These are phyloP conservation scores for Tetramorium bicarinatum DNA, from an alignment of 2,888 invertebrate genomes.

Conservation along the genomic window DNA sequence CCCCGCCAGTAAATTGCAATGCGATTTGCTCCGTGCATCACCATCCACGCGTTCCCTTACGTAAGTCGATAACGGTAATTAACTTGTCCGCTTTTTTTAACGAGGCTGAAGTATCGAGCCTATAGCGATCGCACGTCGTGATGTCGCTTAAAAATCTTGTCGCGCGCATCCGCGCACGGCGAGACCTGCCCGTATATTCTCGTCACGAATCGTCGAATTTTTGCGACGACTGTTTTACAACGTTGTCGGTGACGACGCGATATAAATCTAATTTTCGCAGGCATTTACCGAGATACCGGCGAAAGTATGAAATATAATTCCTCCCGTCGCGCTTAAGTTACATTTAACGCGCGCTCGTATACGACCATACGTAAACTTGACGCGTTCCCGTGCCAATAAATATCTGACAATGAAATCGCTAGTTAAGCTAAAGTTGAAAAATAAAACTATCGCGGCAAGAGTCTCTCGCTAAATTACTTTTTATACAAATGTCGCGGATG, in stretches of 20 bases:
- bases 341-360: constrained; percentile 4
- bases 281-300: constrained; percentile 27
- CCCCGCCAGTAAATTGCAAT: constrained; percentile 61
- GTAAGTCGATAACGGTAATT: constrained; percentile 71
- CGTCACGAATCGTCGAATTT: constrained; percentile 55
- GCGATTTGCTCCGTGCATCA: constrained; percentile 52
- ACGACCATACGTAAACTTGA: background rate
- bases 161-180: constrained; percentile 6
- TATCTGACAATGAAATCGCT: constrained; percentile 12
- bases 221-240: constrained; percentile 61
- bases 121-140: constrained; percentile 8
- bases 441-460: background rate
- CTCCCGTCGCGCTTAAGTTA: background rate
- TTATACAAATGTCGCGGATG: background rate
- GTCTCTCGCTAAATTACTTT: background rate
- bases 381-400: background rate
- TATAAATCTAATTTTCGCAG: constrained; percentile 70
- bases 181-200: constrained; percentile 37
- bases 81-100: constrained; percentile 59
- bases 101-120: constrained; percentile 44
- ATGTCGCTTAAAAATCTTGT: constrained; percentile 38
- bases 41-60: constrained; percentile 34
- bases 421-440: background rate
- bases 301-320: constrained; percentile 42
- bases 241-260: constrained; percentile 38